Evolutionary conservation across 1,140 invertebrate species (phyloP), one percentile per base, ranked within the genome.

Genomic region (Drosophila prosaltans): DNA sequence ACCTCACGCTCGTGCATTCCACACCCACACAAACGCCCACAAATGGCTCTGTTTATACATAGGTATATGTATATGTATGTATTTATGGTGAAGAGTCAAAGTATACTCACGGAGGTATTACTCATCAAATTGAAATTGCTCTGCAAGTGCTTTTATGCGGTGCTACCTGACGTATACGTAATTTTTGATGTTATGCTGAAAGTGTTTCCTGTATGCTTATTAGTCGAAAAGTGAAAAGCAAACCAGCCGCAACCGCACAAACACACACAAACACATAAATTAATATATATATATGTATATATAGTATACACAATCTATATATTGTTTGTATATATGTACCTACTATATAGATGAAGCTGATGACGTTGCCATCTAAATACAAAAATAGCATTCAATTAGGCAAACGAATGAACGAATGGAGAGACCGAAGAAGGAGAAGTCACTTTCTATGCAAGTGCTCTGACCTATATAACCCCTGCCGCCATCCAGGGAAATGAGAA

Each of bases 331-430:
- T 16, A 6, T 5, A 45, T 16, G 1, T 5, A 21, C n/a, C n/a
- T 45, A 21, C 5, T 24, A 48, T 21, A 48, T 21, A 51, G 45
- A 26, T 51, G 62, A 65, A 32, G 45, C 59, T 76, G 82, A 86
- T 86, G 83, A 86, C 83, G 83, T 73, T 72, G 76, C 57, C 80
- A 69, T 69, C 73, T 74, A 51, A 51, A 51, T 51, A 86, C 80
- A 65, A 80, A 86, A 86, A 86, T 86, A 86, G 84, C 84, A 80
- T 86, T 86, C 82, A 86, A 86, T 86, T 86, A 88, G 83, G 73
- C 72, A 74, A 86, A 78, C 73, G 79, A 75, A 71, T 67, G 64
- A 71, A 30, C 7, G 59, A 60, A 32, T 24, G 3, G 24, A 9
- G 8, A 39, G 41, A 26, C 11, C 45, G 69, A 54, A 65, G 43